Evolutionary conservation across 2,797 vertebrate species (phyloP), one percentile per base, ranked within the genome.

Genomic region (Psittacula echo): DNA sequence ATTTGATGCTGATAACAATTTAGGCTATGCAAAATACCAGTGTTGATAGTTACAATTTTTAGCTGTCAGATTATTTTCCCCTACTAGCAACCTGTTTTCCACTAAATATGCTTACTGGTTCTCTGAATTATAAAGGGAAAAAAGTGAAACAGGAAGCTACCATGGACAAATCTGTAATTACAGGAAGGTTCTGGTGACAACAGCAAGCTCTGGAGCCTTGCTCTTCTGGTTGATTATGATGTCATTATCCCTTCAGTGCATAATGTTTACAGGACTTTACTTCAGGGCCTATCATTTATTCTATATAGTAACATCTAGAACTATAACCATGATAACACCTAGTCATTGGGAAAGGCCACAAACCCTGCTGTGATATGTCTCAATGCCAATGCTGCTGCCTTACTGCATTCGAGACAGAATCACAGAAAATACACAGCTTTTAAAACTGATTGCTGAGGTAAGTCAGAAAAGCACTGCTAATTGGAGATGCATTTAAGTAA

Each of bases 281-380:
- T 96, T 96, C 93, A 90, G 76, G 72, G 60, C 56, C 97, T 97
- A 65, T 97, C 61, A 98, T 98, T 98, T 98, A 93, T 96, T 97
- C 96, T 97, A 97, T 97, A 98, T 97, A 97, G 95, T 97, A 97
- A 97, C 97, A 97, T 98, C 94, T 85, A 96, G 74, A 97, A 95
- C 94, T 95, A 96, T 85, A 94, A 93, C 95, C 94, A 88, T 44
- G 81, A 42, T 53, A 89, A 54, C 97, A 97, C 80, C 92, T 76
- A 87, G 95, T 97, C 93, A 96, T 96, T 97, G 90, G 62, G 84
- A 87, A 82, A 94, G 80, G 70, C 97, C 97, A 96, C 96, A 98
- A 97, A 92, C 85, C 86, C 84, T 90, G 73, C 83, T 91, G 82
- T 71, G 87, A 77, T 64, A 67, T 10, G 85, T 82, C 83, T 80